phyloP scores from a whole-genome alignment of 92 coral and sea anemone genomes.

The Bergia puertoricense region DNA sequence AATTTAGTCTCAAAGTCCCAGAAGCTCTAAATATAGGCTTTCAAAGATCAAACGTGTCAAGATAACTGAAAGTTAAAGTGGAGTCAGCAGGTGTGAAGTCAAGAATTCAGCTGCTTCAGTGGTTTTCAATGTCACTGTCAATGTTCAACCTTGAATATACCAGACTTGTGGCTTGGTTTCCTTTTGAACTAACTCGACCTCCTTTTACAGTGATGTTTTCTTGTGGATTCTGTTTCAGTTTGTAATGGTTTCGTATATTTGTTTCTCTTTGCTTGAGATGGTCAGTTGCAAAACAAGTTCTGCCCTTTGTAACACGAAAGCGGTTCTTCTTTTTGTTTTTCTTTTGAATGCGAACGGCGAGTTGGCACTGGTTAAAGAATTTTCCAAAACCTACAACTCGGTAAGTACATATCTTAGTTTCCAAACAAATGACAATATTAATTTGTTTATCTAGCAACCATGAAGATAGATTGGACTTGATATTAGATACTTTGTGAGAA shows the following conservation, averaged over 20 bases:
- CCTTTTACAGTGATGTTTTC: neutral
- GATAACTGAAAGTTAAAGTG: neutral
- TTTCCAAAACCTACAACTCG: neutral
- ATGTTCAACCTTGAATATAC: slow-evolving; percentile 31
- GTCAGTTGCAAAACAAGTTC: neutral
- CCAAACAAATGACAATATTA: neutral
- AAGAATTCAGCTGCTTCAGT: slow-evolving; percentile 5
- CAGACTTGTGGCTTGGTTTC: neutral
- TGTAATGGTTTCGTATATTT: too few species aligned
- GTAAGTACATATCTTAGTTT: slow-evolving; percentile 2
- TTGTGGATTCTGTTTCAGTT: neutral
- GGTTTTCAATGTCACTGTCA: neutral
- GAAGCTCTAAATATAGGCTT: neutral
- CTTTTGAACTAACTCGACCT: neutral
- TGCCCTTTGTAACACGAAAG: neutral
- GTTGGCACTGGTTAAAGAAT: slow-evolving; percentile 3
- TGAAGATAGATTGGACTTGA: neutral
- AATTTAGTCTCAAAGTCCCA: neutral
- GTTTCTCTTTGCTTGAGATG: neutral
- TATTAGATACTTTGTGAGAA: neutral
- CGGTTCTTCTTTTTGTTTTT: neutral
- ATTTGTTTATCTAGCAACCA: neutral
- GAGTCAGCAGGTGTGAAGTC: slow-evolving; percentile 13
- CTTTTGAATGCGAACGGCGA: neutral
- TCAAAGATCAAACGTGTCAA: slow-evolving; percentile 2